phyloP scores from a whole-genome alignment of 2,113 vertebrate species.

The Pelecanoides urinatrix region DNA sequence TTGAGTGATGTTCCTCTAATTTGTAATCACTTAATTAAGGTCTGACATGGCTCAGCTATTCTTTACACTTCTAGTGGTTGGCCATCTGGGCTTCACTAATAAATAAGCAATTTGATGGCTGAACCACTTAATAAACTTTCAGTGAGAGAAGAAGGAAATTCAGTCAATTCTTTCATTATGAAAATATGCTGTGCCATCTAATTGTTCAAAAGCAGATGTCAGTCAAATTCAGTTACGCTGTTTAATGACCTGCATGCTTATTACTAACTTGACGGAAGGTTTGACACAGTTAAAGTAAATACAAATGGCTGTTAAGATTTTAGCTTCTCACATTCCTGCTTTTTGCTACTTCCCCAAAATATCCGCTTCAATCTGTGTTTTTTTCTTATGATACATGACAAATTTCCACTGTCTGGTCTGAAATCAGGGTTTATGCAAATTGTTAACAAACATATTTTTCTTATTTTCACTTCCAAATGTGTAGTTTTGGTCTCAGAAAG shows the following conservation, averaged over 20 bases:
- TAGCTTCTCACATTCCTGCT: neutral
- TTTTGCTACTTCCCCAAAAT: neutral
- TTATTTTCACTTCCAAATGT: neutral
- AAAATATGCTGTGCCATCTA: slow-evolving; percentile 29
- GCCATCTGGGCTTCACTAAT: slow-evolving; percentile 44
- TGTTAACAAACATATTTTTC: neutral
- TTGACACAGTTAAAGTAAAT: slow-evolving; percentile 3
- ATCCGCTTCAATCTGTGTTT: neutral
- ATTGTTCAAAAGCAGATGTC: slow-evolving; percentile 50
- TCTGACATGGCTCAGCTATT: slow-evolving; percentile 39
- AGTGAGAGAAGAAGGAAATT: slow-evolving; percentile 22
- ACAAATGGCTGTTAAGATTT: neutral
- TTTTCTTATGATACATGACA: neutral
- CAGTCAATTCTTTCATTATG: slow-evolving; percentile 35
- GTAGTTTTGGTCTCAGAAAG: neutral
- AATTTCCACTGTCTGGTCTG: neutral
- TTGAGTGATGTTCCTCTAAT: neutral
- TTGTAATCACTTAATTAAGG: slow-evolving; percentile 49
- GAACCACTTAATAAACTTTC: slow-evolving; percentile 48
- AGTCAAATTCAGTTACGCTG: slow-evolving; percentile 50
- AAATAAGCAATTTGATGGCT: slow-evolving; percentile 37
- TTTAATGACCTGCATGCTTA: slow-evolving; percentile 19
- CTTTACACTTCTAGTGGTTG: neutral
- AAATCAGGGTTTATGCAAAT: neutral
- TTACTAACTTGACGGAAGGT: slow-evolving; percentile 17